Conservation (phyloP, 2,888 invertebrate species). For the Hirtodrosophila trivittata region DNA sequence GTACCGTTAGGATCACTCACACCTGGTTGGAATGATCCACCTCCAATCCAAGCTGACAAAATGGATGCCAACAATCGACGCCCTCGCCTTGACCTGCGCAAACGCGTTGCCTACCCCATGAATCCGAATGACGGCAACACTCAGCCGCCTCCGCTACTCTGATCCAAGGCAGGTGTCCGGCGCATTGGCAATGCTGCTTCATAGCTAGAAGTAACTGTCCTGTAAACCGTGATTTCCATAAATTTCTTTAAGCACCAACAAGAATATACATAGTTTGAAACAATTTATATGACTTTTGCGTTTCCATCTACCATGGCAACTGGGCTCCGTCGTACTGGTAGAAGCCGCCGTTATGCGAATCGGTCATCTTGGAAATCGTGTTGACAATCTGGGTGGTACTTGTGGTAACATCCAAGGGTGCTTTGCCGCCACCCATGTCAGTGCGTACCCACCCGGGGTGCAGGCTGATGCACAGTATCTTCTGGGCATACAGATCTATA, state of each 20-base stretch:
- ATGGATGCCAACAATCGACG: conserved; percentile 62
- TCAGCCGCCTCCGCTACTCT: conserved; percentile 31
- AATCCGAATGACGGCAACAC: conserved; percentile 46
- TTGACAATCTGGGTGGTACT: conserved; percentile 88
- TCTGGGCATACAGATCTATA: conserved; percentile 89
- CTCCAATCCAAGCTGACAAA: conserved; percentile 66
- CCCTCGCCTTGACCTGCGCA: conserved; percentile 81
- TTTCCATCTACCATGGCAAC: conserved; percentile 87
- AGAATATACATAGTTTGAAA: conserved; percentile 27
- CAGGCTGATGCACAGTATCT: conserved; percentile 89
- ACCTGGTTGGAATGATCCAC: conserved; percentile 84
- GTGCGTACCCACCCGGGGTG: conserved; percentile 98
- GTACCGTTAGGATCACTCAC: conserved; percentile 82
- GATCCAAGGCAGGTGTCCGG: not conserved
- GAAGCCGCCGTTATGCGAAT: conserved; percentile 90
- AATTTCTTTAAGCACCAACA: conserved; percentile 30
- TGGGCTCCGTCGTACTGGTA: conserved; percentile 90
- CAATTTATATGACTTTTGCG: conserved; percentile 3
- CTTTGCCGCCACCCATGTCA: conserved; percentile 93
- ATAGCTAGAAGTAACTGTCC: not conserved
- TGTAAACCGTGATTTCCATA: conserved; percentile 5
- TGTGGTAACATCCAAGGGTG: conserved; percentile 89
- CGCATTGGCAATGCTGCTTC: not conserved
- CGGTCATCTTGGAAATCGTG: conserved; percentile 87
- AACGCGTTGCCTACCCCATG: conserved; percentile 82